A percentile compares a stretch with the other conserved stretches of the same genome.
Conservation (phyloP, 2,797 vertebrate species). For the Sebastes flavidus region DNA sequence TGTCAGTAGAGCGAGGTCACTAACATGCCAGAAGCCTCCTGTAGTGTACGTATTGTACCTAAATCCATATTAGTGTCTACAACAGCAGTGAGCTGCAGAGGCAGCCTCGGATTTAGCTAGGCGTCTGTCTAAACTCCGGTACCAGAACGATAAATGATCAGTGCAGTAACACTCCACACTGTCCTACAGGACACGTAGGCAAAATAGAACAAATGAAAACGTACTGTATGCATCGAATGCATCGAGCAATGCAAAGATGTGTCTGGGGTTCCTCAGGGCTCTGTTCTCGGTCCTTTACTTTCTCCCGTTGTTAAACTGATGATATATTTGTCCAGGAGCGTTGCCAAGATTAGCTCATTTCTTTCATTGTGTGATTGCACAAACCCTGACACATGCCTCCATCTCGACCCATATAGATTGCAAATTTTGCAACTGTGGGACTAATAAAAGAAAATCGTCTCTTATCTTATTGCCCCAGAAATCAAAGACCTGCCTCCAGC, state of each 20-base stretch:
- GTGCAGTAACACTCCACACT: not conserved
- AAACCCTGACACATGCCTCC: not conserved
- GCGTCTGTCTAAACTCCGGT: not conserved
- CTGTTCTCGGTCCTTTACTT: not conserved
- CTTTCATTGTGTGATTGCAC: not conserved
- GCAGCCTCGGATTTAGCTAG: not conserved
- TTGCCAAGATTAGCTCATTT: rapidly evolving
- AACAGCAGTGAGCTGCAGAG: not conserved
- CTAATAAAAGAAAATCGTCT: too few relatives aligned
- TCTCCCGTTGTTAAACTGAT: not conserved
- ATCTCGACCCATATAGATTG: not conserved
- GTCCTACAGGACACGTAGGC: not conserved
- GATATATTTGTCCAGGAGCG: not conserved
- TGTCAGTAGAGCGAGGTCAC: not conserved
- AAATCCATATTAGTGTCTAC: constrained; percentile 28
- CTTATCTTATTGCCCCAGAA: not conserved
- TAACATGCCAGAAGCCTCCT: not conserved
- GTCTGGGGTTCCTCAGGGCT: not conserved
- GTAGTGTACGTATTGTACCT: not conserved
- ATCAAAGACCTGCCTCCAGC: not conserved
- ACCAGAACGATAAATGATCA: not conserved
- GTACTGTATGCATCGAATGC: not conserved
- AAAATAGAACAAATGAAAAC: not conserved
- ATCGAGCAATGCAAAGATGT: not conserved
- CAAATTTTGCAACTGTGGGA: too few relatives aligned